Evolutionary conservation across 2,113 vertebrate species (phyloP), one percentile per base, ranked within the genome.

Genomic region (Tragulus kanchil): DNA sequence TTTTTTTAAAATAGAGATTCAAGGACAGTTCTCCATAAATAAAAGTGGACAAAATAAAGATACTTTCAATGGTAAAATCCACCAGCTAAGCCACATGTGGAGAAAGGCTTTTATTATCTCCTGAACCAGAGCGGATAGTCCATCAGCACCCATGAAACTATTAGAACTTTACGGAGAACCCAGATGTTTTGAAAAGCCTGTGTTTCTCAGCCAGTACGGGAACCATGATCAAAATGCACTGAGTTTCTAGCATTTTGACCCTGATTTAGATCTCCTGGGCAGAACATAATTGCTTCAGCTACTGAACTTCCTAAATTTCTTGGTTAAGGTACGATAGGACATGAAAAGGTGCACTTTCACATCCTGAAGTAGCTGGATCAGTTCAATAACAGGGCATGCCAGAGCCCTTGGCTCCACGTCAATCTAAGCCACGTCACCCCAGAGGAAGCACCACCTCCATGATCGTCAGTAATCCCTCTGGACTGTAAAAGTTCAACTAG

Each of bases 361-460:
- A 82, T 85, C 28, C 87, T 65, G 17, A 67, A 36, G 5, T 36
- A 11, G 56, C 84, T 85, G 61, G n/a, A 56, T 96, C 48, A 21
- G 17, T 52, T 92, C 84, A 75, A 8, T 48, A 90, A 42, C 23
- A 94, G 65, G 61, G 59, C 52, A 58, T 25, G 26, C 59, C 81
- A 62, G 54, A 89, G 14, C 12, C 64, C 31, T 79, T 89, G 84
- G 79, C 52, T 86, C 23, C 62, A 45, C 71, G 93, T 91, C 42
- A 59, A 1, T 28, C 48, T 62, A 65, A 94, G n/a, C 23, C 61
- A 65, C 1, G 0, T 93, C 69, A 95, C 11, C 21, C n/a, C 67
- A 67, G 52, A 95, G 96, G 95, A 97, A 98, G 93, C 94, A 91
- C 91, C 89, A 75, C 54, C 7, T 85, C n/a, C 54, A 2, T 64